Evolutionary conservation across 1,140 invertebrate genomes (phyloP).

Genomic region (Pseudomyrmex flavicornis): DNA sequence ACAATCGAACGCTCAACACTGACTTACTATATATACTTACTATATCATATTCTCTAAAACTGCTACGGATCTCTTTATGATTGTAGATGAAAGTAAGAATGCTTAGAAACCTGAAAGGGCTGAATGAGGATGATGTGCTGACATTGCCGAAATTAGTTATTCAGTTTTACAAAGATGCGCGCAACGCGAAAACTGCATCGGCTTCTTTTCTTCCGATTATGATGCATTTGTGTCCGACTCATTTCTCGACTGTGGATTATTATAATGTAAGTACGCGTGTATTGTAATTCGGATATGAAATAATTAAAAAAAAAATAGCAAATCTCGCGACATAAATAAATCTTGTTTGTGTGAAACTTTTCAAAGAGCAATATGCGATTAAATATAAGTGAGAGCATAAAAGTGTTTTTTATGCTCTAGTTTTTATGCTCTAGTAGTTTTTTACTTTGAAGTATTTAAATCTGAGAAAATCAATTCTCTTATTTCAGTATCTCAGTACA

Average conservation of each 20-base stretch:
- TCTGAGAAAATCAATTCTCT: conserved; percentile 4
- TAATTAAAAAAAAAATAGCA: too few species aligned
- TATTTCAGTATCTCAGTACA: conserved; percentile 90
- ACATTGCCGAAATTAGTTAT: conserved; percentile 86
- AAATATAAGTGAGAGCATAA: too few species aligned
- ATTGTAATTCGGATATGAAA: too few species aligned
- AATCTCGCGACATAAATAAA: too few species aligned
- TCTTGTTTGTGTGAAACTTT: too few species aligned
- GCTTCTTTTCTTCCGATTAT: conserved; percentile 89
- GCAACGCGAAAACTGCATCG: conserved; percentile 83
- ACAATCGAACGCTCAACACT: neutral
- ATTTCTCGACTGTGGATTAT: conserved; percentile 93
- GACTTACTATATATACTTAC: too few species aligned
- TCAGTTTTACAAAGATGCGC: conserved; percentile 87
- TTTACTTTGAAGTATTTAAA: neutral
- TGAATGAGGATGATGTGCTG: conserved; percentile 86
- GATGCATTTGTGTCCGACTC: conserved; percentile 91
- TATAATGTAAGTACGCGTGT: conserved; percentile 88
- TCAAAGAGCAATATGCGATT: too few species aligned
- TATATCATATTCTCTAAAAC: too few species aligned
- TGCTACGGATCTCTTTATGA: neutral
- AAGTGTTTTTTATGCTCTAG: too few species aligned
- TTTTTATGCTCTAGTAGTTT: too few species aligned
- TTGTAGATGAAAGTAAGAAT: conserved; percentile 88
- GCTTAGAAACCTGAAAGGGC: conserved; percentile 85